These are phyloP conservation scores for Apotomis turbidana DNA, from an alignment of 2,888 invertebrate species.

Conservation along the genomic window DNA sequence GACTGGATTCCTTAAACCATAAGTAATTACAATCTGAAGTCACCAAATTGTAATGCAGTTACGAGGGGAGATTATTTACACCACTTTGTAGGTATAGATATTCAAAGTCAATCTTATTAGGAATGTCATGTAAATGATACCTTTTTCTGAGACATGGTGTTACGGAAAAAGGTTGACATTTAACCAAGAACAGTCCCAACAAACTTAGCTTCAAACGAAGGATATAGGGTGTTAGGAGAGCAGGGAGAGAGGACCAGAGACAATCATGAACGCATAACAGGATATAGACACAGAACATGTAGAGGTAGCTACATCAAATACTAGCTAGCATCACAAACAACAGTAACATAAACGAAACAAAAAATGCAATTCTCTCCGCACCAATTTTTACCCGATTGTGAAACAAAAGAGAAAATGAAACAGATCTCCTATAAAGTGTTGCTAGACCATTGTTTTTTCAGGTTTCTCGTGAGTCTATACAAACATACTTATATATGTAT, in stretches of 20 bases:
- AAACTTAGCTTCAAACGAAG: conserved; percentile 58
- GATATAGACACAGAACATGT: conserved; percentile 49
- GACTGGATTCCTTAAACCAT: conserved; percentile 83
- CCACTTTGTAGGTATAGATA: conserved; percentile 68
- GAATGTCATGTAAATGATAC: conserved; percentile 59
- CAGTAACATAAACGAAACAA: conserved; percentile 48
- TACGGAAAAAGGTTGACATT: conserved; percentile 70
- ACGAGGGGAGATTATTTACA: conserved; percentile 83
- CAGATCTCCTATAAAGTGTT: neutral
- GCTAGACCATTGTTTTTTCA: conserved; percentile 5
- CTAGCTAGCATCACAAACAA: conserved; percentile 54
- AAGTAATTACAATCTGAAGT: conserved; percentile 83
- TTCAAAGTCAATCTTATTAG: conserved; percentile 60
- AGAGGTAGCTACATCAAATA: conserved; percentile 51
- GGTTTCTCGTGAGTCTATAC: neutral
- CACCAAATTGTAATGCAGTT: conserved; percentile 84
- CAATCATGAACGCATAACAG: conserved; percentile 43
- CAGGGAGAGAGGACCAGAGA: conserved; percentile 53
- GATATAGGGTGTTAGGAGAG: conserved; percentile 48
- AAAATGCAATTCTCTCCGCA: conserved; percentile 44
- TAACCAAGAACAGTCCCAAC: conserved; percentile 51
- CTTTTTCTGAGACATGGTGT: conserved; percentile 66
- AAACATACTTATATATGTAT: neutral
- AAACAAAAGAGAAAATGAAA: neutral
- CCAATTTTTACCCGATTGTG: neutral